phyloP scores from a whole-genome alignment of 2,797 vertebrate species.

The Ficedula albicollis region DNA sequence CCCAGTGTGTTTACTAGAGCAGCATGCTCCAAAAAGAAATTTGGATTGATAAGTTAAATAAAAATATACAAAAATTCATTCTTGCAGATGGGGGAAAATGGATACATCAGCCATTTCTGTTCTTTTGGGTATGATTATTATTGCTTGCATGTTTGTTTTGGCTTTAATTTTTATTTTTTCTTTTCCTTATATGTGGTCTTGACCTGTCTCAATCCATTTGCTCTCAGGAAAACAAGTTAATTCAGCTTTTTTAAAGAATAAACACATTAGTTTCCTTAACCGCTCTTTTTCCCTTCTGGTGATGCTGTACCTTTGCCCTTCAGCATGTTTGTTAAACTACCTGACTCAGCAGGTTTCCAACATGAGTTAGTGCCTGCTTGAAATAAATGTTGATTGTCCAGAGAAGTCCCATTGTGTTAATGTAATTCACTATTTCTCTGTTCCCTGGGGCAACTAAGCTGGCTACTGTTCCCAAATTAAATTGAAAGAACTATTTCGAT shows the following conservation, averaged over 20 bases:
- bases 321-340: slow-evolving; percentile 46
- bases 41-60: not conserved
- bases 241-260: slow-evolving; percentile 33
- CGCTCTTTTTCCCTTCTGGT: not conserved
- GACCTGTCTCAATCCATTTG: not conserved
- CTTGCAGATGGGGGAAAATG: not conserved
- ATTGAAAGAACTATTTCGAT: slow-evolving; percentile 31
- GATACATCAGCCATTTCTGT: not conserved
- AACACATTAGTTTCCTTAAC: slow-evolving; percentile 19
- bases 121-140: not conserved
- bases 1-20: not conserved
- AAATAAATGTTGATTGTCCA: slow-evolving; percentile 54
- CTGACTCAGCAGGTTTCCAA: slow-evolving; percentile 53
- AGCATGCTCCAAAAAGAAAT: not conserved
- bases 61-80: not conserved
- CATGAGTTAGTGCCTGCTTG: slow-evolving; percentile 43
- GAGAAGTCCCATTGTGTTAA: slow-evolving; percentile 50
- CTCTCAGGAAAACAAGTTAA: slow-evolving; percentile 26
- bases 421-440: slow-evolving; percentile 48
- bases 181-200: not conserved
- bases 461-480: slow-evolving; percentile 42
- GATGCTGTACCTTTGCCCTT: slow-evolving; percentile 43
- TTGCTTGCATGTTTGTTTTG: not conserved
- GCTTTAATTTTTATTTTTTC: not conserved
- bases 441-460: slow-evolving; percentile 41